Base-by-base conservation (phyloP, 1,140 invertebrate genomes). In the Daktulosphaira vitifoliae region DNA sequence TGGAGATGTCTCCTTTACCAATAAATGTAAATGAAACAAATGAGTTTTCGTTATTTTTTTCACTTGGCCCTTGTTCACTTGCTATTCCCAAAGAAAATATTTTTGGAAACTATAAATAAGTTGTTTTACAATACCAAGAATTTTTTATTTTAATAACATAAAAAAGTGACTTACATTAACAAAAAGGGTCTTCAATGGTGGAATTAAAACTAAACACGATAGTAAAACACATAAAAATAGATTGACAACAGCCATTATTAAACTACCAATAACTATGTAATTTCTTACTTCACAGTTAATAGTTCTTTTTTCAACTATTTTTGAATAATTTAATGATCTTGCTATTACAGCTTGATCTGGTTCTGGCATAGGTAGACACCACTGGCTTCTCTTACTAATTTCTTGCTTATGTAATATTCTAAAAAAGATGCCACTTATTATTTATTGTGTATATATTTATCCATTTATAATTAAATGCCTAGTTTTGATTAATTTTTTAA, bases 321-420 rank as follows among this genome's bases (percentile, higher is more conserved):
- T 86, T 3, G 87, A 80, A 72, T 81, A 83, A 48, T 85, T 79
- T 70, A 94, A 89, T 1, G 89, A 84, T 25, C 90, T 79, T 53
- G 82, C 72, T 4, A 88, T 82, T 7, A 96, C 83, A 8, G 88
- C 84, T 65, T 81, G 80, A 78, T 97, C 93, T 23, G 86, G 79
- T 11, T 88, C 88, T 1, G 81, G 80, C 74, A 95, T 95, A 15
- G 86, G 82, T 2, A 87, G 42, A 70, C 84, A 87, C 82, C 84
- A 93, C 15, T 80, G 79, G 46, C 81, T 72, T 0, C 16, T 8
- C 0, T 62, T n/a, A 64, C 23, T 23, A 13, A 22, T 22, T 33
- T 64, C 16, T 18, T n/a, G 39, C 26, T 9, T 46, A 33, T 46
- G 39, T 2, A 46, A 20, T 20, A 64, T 20, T 22, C 44, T 48